Conservation (phyloP, 1,140 invertebrate species). For the Pachyrhynchus sulphureomaculatus region DNA sequence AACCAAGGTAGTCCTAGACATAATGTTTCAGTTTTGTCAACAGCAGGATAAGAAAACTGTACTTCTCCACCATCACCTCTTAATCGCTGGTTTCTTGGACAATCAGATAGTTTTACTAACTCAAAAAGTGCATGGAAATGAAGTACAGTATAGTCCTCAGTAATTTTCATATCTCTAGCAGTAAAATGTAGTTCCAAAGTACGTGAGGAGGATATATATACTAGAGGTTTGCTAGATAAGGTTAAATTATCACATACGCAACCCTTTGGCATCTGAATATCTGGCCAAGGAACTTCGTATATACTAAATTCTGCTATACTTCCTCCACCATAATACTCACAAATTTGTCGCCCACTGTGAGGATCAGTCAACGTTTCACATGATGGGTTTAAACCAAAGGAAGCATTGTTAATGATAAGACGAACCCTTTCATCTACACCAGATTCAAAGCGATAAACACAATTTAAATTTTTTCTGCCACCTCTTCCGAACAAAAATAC, state of each 20-base stretch:
- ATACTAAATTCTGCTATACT: conserved; percentile 61
- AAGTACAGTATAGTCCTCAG: conserved; percentile 69
- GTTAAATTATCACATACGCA: conserved; percentile 73
- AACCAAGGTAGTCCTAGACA: conserved; percentile 75
- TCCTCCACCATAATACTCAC: conserved; percentile 57
- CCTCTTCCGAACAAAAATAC: conserved; percentile 77
- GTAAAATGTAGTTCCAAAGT: conserved; percentile 65
- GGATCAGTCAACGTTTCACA: conserved; percentile 71
- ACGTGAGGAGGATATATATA: conserved; percentile 64
- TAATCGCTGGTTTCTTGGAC: conserved; percentile 64
- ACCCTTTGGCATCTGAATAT: conserved; percentile 62
- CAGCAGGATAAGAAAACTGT: conserved; percentile 61
- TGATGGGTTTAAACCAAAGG: conserved; percentile 63
- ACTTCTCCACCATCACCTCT: conserved; percentile 64
- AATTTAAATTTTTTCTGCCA: conserved; percentile 70
- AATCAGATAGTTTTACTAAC: conserved; percentile 63
- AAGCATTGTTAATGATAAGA: conserved; percentile 70
- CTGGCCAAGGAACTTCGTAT: conserved; percentile 66
- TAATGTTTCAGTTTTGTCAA: conserved; percentile 62
- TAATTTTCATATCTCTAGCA: conserved; percentile 63
- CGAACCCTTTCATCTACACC: conserved; percentile 63
- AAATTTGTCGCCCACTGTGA: conserved; percentile 60
- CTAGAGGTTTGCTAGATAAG: conserved; percentile 56
- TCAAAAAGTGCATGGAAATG: conserved; percentile 70
- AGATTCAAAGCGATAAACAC: conserved; percentile 72